Percentiles rank a stretch among this genome's conserved stretches.
Evolutionary conservation across 1,140 invertebrate species (phyloP).

Genomic region (Agrypnia vestita): DNA sequence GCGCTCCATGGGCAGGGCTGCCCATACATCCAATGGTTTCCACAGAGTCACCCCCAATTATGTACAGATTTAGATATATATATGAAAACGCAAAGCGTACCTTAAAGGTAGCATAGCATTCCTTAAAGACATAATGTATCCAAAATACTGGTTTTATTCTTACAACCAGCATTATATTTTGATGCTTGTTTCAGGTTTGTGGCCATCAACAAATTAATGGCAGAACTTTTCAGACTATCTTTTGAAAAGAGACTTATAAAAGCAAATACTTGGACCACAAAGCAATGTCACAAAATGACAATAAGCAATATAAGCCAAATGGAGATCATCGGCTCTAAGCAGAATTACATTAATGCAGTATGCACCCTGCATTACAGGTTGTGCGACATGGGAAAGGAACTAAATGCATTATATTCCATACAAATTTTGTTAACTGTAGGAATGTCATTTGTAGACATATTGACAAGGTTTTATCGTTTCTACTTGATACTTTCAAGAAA

Average conservation of each 20-base stretch:
- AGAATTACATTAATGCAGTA: not conserved
- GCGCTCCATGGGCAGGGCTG: too few relatives aligned
- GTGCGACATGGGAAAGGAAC: not conserved
- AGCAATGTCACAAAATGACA: not conserved
- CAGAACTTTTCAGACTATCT: not conserved
- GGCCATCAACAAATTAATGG: not conserved
- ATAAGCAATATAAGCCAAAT: not conserved
- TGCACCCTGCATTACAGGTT: not conserved
- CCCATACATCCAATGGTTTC: too few relatives aligned
- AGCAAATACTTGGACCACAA: too few relatives aligned
- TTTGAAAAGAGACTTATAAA: not conserved
- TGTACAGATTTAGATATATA: too few relatives aligned
- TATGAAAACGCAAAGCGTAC: too few relatives aligned
- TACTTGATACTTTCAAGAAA: slow-evolving; percentile 6
- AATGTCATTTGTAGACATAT: not conserved
- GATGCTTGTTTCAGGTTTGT: not conserved
- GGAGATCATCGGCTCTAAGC: not conserved
- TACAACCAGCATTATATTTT: not conserved
- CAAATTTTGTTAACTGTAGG: not conserved
- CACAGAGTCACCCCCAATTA: too few relatives aligned
- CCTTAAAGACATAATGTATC: too few relatives aligned
- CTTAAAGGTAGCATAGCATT: too few relatives aligned
- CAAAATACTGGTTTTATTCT: not conserved
- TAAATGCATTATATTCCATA: not conserved
- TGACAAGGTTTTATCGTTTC: not conserved